Evolutionary conservation across 23 tunicate genomes (phyloP).

Genomic region (Oikopleura vanhoeffeni): DNA sequence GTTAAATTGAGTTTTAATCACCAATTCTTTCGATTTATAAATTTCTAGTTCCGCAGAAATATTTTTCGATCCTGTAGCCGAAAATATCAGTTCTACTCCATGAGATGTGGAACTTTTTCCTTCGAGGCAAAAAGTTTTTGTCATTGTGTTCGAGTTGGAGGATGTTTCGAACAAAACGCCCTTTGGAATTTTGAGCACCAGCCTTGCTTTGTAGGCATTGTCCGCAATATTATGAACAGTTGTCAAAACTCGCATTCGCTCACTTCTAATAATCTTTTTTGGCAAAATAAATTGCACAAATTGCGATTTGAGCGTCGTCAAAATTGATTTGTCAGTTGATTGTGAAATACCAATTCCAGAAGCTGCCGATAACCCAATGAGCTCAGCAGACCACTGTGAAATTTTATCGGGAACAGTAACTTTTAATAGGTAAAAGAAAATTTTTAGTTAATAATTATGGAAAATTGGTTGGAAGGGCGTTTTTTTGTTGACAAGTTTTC

Average conservation of each 20-base stretch:
- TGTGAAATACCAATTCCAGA: conserved; percentile 52
- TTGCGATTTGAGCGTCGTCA: conserved; percentile 23
- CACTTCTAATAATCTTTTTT: conserved; percentile 57
- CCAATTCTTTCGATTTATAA: no score
- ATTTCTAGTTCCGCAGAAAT: not conserved
- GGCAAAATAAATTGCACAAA: conserved; percentile 73
- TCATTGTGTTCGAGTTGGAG: not conserved
- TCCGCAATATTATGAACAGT: conserved; percentile 64
- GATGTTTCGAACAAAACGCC: not conserved
- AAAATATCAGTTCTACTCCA: not conserved
- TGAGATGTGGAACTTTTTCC: not conserved
- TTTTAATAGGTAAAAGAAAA: no score
- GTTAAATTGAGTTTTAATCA: no score
- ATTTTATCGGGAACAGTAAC: conserved; percentile 56
- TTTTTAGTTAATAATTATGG: no score
- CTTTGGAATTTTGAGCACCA: not conserved
- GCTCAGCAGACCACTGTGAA: conserved; percentile 72
- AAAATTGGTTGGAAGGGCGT: no score
- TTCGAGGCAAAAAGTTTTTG: not conserved
- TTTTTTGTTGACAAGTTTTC: no score
- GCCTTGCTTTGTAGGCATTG: not conserved
- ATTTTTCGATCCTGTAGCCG: not conserved
- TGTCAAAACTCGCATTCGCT: conserved; percentile 35
- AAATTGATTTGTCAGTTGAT: not conserved
- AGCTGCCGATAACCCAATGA: conserved; percentile 24